These are phyloP conservation scores for Sylvietta virens DNA, from an alignment of 2,113 vertebrate species.

Conservation along the genomic window DNA sequence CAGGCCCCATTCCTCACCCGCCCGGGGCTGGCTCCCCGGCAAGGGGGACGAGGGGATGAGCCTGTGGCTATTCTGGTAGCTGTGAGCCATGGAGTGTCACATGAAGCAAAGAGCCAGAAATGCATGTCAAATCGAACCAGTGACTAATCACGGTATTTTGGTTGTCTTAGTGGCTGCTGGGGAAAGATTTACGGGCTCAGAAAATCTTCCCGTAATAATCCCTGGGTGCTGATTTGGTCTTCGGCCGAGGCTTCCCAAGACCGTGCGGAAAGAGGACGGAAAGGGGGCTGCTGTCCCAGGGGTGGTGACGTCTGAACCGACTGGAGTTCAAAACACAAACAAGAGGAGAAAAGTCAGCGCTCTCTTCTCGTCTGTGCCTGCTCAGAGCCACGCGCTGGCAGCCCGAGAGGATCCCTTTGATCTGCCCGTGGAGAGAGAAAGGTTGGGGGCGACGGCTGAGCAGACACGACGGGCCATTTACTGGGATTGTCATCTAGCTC, in stretches of 20 bases:
- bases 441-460: not conserved
- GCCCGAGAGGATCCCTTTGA: constrained; percentile 28
- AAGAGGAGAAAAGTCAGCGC: not conserved
- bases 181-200: constrained; percentile 64
- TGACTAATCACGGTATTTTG: constrained; percentile 78
- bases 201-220: constrained; percentile 39
- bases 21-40: not conserved
- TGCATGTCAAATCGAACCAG: constrained; percentile 64
- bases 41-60: not conserved
- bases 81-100: constrained; percentile 72
- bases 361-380: not conserved
- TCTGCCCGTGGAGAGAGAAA: constrained; percentile 6
- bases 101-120: constrained; percentile 63
- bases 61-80: constrained; percentile 77
- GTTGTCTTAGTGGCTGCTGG: constrained; percentile 16
- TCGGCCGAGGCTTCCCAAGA: constrained; percentile 29
- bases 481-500: constrained; percentile 11
- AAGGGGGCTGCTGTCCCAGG: constrained; percentile 21
- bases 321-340: not conserved
- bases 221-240: constrained; percentile 64
- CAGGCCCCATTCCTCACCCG: not conserved
- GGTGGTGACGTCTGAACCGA: not conserved
- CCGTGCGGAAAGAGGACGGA: not conserved
- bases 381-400: constrained; percentile 2
- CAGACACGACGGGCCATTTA: not conserved